Evolutionary conservation across 2,797 vertebrate genomes (phyloP).

Genomic region (Crenichthys baileyi): DNA sequence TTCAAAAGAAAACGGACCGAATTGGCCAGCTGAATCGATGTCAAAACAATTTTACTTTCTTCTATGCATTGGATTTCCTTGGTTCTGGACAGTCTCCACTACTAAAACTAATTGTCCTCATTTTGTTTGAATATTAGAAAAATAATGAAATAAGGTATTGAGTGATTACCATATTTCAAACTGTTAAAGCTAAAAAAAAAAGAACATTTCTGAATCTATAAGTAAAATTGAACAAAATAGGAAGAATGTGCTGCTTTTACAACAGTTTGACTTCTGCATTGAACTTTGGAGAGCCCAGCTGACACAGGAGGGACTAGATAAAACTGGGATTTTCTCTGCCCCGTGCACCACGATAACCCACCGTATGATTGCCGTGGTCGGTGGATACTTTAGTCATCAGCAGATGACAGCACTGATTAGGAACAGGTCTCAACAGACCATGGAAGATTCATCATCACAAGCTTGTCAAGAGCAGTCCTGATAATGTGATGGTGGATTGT

Average conservation of each 20-base stretch:
- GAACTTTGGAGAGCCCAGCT: conserved; percentile 52
- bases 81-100: neutral
- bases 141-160: neutral
- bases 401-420: conserved; percentile 80
- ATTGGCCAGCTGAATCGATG: neutral
- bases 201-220: neutral
- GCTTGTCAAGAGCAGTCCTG: conserved; percentile 69
- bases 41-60: conserved; percentile 1
- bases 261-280: conserved; percentile 41
- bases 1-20: neutral
- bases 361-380: conserved; percentile 69
- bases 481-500: conserved; percentile 66
- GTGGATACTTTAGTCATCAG: conserved; percentile 69
- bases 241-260: conserved; percentile 27
- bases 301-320: conserved; percentile 50
- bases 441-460: conserved; percentile 78
- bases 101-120: neutral
- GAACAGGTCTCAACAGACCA: conserved; percentile 70
- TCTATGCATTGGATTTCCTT: neutral
- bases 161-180: conserved; percentile 3
- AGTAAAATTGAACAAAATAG: conserved; percentile 26
- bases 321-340: conserved; percentile 49
- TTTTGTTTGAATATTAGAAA: conserved; percentile 6
- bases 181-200: conserved; percentile 10
- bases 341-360: conserved; percentile 65